Base-by-base conservation (phyloP, 1,140 invertebrate genomes). In the Hycleus cichorii region DNA sequence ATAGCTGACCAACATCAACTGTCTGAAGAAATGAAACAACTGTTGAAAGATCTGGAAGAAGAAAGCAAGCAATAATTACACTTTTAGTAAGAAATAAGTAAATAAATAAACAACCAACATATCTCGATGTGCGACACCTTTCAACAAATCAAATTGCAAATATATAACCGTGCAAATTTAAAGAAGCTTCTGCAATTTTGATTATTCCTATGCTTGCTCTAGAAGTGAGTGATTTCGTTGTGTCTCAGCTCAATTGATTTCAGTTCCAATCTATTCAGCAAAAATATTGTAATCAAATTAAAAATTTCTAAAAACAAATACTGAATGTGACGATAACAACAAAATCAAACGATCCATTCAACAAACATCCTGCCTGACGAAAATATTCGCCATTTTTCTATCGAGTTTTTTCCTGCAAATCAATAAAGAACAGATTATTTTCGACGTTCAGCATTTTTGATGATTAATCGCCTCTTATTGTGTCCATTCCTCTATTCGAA, bases 1-100 rank as follows among this genome's bases (percentile, higher is more conserved):
- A 53, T 69, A 2, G 39, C 62, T 2, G 70, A 73, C 47, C 71
- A 71, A 58, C 71, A 72, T 45, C 65, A 70, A 57, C 64, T 74
- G 3, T 74, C 71, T 25, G 68, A 70, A 45, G 72, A 73, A 65
- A 74, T 74, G 72, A 71, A 68, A 48, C 58, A 68, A 47, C 62
- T 74, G 10, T 65, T 74, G 0, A 64, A 69, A 59, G 69, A 72
- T 49, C 60, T 74, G 57, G 71, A 74, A 58, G 64, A 69, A 52
- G 65, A 71, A 47, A 69, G 63, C 56, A 71, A 72, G 59, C 65
- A 74, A 58, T 74, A 73, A 72, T 64, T 42, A 38, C 48, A 49
- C 40, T 39, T 57, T 56, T 48, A 46, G 47, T 49, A 39, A 49
- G 11, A 49, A 53, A 32, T 7, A 32, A 38, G 8, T 55, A 44